phyloP scores from a whole-genome alignment of 1,140 invertebrate species.

The Augochlora pura region DNA sequence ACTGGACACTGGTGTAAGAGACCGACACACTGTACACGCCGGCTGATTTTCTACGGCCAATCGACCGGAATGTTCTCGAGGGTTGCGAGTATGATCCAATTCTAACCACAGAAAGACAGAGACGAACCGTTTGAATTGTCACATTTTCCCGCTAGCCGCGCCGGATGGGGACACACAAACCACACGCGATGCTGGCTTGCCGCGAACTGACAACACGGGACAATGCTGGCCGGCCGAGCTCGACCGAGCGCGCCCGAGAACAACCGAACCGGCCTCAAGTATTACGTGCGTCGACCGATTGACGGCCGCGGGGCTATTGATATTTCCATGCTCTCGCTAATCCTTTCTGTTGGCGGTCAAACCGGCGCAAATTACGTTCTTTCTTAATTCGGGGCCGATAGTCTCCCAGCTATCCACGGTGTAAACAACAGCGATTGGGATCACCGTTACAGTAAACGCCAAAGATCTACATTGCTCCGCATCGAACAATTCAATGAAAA shows the following conservation, averaged over 20 bases:
- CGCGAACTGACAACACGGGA: conserved; percentile 73
- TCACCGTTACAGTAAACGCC: no score
- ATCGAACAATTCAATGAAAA: no score
- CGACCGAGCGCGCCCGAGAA: conserved; percentile 67
- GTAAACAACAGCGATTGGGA: no score
- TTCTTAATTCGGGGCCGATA: neutral
- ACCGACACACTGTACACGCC: neutral
- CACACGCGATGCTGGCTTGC: conserved; percentile 68
- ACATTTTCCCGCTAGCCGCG: conserved; percentile 57
- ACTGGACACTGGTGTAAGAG: neutral
- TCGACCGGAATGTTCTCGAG: neutral
- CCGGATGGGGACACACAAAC: conserved; percentile 39
- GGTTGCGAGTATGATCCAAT: neutral
- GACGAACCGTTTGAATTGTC: conserved; percentile 35
- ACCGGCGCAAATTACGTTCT: conserved; percentile 30
- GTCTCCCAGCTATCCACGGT: neutral
- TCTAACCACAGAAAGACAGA: neutral
- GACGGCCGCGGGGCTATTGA: conserved; percentile 57
- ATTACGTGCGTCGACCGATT: conserved; percentile 62
- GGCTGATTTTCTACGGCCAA: no score
- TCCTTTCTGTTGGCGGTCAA: conserved; percentile 38
- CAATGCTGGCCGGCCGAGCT: conserved; percentile 64
- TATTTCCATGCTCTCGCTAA: conserved; percentile 50
- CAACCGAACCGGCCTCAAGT: conserved; percentile 59
- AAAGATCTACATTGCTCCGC: no score